A percentile compares a stretch with the other conserved stretches of the same genome.
Evolutionary conservation across 2,797 vertebrate genomes (phyloP).

Genomic region (Anabas testudineus): DNA sequence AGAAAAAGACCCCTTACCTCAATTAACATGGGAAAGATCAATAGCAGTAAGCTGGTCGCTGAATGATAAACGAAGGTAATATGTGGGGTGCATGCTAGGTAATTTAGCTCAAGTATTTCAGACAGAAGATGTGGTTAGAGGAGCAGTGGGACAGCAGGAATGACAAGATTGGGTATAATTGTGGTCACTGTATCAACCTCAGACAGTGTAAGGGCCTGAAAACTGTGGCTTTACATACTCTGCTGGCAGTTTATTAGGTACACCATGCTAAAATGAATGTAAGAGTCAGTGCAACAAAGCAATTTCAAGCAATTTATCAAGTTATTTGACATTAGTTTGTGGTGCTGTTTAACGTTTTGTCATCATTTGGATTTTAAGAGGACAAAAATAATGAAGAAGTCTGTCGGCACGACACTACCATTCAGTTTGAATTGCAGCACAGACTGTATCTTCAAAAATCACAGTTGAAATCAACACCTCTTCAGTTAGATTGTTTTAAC

Average conservation of each 20-base stretch:
- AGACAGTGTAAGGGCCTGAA: constrained; percentile 35
- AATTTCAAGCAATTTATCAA: too few relatives aligned
- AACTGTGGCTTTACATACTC: constrained; percentile 29
- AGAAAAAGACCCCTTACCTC: constrained; percentile 73
- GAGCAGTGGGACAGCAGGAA: constrained; percentile 40
- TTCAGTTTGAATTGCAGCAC: too few relatives aligned
- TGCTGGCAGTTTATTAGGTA: background rate
- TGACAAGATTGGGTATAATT: constrained; percentile 66
- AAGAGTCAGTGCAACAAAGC: too few relatives aligned
- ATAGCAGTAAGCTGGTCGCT: constrained; percentile 61
- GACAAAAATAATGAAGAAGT: too few relatives aligned
- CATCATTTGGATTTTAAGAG: too few relatives aligned
- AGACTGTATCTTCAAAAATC: too few relatives aligned
- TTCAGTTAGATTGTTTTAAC: too few relatives aligned
- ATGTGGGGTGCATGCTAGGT: constrained; percentile 35
- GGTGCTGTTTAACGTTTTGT: too few relatives aligned
- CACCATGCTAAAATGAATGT: too few relatives aligned
- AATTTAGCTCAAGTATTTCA: constrained; percentile 49
- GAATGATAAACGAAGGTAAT: constrained; percentile 64
- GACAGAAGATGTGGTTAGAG: constrained; percentile 21
- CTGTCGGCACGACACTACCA: too few relatives aligned
- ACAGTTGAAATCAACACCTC: too few relatives aligned
- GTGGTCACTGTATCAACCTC: constrained; percentile 62
- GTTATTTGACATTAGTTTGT: too few relatives aligned
- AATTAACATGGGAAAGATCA: constrained; percentile 76